phyloP scores from a whole-genome alignment of 1,140 invertebrate genomes.

The Aporrectodea caliginosa region DNA sequence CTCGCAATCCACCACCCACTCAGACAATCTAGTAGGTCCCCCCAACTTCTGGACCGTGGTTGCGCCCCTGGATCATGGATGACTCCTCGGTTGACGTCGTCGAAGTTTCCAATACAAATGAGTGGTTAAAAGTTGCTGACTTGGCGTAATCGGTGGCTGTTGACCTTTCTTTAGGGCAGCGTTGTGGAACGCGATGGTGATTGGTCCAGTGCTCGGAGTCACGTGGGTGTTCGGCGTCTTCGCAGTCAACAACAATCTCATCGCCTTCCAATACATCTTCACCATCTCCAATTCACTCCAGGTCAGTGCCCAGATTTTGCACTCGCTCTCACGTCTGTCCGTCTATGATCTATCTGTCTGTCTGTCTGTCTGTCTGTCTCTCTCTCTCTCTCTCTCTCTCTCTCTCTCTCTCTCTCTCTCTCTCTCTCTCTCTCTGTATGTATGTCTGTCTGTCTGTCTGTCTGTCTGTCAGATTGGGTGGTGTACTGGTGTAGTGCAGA shows the following conservation, averaged over 20 bases:
- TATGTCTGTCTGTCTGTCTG: not conserved
- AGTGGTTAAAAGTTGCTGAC: not conserved
- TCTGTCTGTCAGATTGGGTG: not conserved
- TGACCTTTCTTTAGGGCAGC: conserved; percentile 13
- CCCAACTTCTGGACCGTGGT: no score
- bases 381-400: no score
- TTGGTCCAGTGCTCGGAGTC: conserved; percentile 29
- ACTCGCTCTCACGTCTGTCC: not conserved
- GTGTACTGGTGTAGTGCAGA: not conserved
- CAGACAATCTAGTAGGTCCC: no score
- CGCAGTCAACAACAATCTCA: conserved; percentile 26
- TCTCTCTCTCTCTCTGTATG: not conserved
- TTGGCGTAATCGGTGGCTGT: not conserved
- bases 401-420: not conserved
- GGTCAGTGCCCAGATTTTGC: not conserved
- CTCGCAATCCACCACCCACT: no score
- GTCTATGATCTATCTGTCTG: no score
- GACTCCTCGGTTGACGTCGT: no score
- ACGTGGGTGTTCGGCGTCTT: conserved; percentile 33
- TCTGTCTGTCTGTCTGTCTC: no score
- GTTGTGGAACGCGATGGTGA: conserved; percentile 25
- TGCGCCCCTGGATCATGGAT: no score
- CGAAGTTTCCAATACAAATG: no score
- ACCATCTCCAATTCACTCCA: conserved; percentile 30
- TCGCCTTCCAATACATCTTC: conserved; percentile 32